phyloP scores from a whole-genome alignment of 2,888 invertebrate species.

The Augiades crinisus region DNA sequence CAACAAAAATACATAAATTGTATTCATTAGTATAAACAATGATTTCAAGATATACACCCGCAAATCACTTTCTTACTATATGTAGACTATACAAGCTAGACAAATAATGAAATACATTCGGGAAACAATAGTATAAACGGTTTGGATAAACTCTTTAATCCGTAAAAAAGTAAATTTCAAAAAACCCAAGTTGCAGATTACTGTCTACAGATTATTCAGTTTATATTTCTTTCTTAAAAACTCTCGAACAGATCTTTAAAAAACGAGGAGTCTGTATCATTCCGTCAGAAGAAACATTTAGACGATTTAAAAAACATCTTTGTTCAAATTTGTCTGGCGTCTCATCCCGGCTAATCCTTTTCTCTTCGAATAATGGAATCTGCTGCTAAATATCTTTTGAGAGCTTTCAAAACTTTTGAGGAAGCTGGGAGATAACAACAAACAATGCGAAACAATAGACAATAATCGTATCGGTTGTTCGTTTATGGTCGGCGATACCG shows the following conservation, averaged over 20 bases:
- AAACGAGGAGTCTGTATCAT: constrained; percentile 5
- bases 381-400: constrained; percentile 46
- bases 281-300: constrained; percentile 25
- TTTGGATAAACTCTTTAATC: too few species aligned
- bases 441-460: constrained; percentile 52
- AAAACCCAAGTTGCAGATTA: too few species aligned
- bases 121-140: too few species aligned
- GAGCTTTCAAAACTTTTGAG: constrained; percentile 33
- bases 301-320: constrained; percentile 32
- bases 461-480: constrained; percentile 47
- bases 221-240: too few species aligned
- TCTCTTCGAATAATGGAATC: constrained; percentile 47
- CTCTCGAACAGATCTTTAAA: constrained; percentile 16
- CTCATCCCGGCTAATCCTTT: constrained; percentile 48
- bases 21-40: too few species aligned
- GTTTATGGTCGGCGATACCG: constrained; percentile 42
- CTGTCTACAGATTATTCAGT: too few species aligned
- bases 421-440: constrained; percentile 43
- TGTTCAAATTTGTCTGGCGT: constrained; percentile 31
- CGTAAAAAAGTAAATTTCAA: too few species aligned
- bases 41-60: too few species aligned
- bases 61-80: too few species aligned
- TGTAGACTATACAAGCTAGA: too few species aligned
- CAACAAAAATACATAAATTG: too few species aligned
- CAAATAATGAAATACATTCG: too few species aligned